phyloP scores from a whole-genome alignment of 2,888 invertebrate genomes.

The Megaustenia siamemsis region DNA sequence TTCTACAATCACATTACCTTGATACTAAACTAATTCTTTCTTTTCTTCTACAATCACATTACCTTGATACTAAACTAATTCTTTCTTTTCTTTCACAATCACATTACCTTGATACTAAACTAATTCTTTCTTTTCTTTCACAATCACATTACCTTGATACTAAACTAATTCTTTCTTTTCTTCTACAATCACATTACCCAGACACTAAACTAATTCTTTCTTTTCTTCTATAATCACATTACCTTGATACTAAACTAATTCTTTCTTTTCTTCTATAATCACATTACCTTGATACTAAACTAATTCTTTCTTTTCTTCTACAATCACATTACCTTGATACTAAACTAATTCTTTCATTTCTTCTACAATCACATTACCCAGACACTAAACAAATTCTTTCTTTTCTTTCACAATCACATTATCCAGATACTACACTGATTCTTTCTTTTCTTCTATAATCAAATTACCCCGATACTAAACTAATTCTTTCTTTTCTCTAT shows the following conservation, averaged over 20 bases:
- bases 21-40: neutral
- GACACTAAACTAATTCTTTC: neutral
- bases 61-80: neutral
- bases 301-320: neutral
- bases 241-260: conserved; percentile 52
- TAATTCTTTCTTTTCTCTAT: too few species aligned
- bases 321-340: neutral
- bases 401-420: neutral
- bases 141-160: neutral
- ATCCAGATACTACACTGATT: neutral
- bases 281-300: neutral
- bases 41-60: neutral
- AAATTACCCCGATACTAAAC: too few species aligned
- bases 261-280: conserved; percentile 64
- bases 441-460: neutral
- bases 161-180: neutral
- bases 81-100: neutral
- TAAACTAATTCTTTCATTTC: neutral
- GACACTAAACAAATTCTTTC: neutral
- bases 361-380: conserved; percentile 70
- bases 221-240: neutral
- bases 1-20: neutral
- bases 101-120: neutral
- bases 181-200: too few species aligned
- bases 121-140: neutral